Conservation (phyloP, 2,113 vertebrate species). For the Dicentrarchus labrax region DNA sequence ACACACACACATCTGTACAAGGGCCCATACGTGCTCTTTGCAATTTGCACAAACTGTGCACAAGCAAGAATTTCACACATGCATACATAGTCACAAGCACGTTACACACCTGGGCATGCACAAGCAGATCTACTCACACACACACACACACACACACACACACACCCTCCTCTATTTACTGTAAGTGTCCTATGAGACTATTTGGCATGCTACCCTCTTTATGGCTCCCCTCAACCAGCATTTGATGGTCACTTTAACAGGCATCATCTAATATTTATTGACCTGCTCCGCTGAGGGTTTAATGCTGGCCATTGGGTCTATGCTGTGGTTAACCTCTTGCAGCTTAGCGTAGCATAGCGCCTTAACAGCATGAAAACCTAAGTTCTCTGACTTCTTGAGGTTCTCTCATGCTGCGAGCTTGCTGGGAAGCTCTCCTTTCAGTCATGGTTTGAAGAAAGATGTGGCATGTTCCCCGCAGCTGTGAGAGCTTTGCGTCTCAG, state of each 20-base stretch:
- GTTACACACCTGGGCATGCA: conserved; percentile 6
- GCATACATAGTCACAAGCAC: conserved; percentile 3
- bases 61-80: conserved; percentile 23
- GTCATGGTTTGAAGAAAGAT: conserved; percentile 14
- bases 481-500: background rate
- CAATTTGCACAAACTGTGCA: conserved; percentile 29
- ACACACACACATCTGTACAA: background rate
- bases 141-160: conserved; percentile 25
- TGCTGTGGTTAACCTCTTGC: conserved; percentile 66
- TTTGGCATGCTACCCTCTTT: conserved; percentile 69
- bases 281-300: conserved; percentile 61
- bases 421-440: conserved; percentile 11
- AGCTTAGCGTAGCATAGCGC: conserved; percentile 44
- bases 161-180: conserved; percentile 40
- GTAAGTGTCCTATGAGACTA: conserved; percentile 72
- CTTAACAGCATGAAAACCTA: conserved; percentile 42
- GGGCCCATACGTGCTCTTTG: background rate
- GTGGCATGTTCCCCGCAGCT: conserved; percentile 10
- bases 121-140: conserved; percentile 13
- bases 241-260: conserved; percentile 82
- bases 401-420: conserved; percentile 26
- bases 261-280: conserved; percentile 81
- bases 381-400: conserved; percentile 45
- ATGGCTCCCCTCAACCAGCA: conserved; percentile 56
- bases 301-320: conserved; percentile 44